phyloP scores from a whole-genome alignment of 1,140 invertebrate genomes.

The Pogonus chalceus region DNA sequence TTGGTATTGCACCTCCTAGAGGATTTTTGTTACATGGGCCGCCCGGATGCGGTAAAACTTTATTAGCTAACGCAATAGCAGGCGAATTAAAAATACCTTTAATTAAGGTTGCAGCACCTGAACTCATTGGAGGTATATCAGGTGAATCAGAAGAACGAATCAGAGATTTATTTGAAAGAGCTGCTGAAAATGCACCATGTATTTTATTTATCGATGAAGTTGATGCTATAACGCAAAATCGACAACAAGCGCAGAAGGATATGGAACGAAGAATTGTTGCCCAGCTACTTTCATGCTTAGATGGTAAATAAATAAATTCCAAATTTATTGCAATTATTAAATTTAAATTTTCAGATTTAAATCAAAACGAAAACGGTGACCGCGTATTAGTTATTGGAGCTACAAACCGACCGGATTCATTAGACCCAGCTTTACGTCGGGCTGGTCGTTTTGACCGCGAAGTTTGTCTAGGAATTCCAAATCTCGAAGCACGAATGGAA shows the following conservation, averaged over 20 bases:
- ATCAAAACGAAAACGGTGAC: constrained; percentile 47
- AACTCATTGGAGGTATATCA: constrained; percentile 87
- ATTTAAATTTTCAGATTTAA: constrained; percentile 39
- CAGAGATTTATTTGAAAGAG: constrained; percentile 81
- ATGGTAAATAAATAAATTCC: constrained; percentile 44
- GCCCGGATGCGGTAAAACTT: constrained; percentile 87
- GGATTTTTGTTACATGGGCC: constrained; percentile 86
- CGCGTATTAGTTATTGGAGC: constrained; percentile 86
- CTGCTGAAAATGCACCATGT: constrained; percentile 61
- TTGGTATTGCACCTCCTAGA: constrained; percentile 71
- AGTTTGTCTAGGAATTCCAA: constrained; percentile 87
- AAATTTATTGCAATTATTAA: constrained; percentile 8
- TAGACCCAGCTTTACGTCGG: constrained; percentile 86
- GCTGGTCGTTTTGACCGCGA: constrained; percentile 90
- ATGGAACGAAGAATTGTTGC: constrained; percentile 94
- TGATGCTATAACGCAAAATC: constrained; percentile 77
- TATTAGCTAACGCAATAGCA: constrained; percentile 85
- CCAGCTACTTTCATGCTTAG: constrained; percentile 80
- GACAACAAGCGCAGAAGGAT: constrained; percentile 80
- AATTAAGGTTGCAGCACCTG: constrained; percentile 78
- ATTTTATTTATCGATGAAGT: constrained; percentile 93
- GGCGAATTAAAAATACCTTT: constrained; percentile 69
- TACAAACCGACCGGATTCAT: constrained; percentile 84
- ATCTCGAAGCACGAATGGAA: constrained; percentile 63
- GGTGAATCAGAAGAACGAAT: constrained; percentile 93